Conservation (phyloP, 2,113 vertebrate genomes). For the Marcusenius ussheri region DNA sequence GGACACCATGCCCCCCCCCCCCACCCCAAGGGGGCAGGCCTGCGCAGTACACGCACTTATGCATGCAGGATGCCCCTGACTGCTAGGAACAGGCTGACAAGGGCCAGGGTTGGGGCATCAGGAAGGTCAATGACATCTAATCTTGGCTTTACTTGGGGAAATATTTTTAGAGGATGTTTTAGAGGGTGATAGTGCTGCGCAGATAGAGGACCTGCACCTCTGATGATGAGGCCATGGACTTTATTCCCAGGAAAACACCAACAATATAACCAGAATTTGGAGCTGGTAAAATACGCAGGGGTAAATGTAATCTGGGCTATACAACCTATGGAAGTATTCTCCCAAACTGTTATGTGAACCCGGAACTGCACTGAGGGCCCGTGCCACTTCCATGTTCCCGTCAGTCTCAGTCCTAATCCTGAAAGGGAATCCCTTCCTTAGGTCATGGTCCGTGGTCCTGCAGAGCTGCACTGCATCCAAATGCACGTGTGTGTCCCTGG, state of each 20-base stretch:
- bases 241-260: neutral
- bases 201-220: neutral
- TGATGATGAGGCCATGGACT: neutral
- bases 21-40: neutral
- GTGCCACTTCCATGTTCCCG: conserved; percentile 39
- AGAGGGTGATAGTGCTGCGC: neutral
- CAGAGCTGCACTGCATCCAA: neutral
- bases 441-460: conserved; percentile 32
- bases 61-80: conserved; percentile 45
- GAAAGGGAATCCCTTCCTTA: conserved; percentile 39
- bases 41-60: conserved; percentile 20
- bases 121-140: neutral
- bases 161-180: neutral
- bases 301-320: neutral
- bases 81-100: conserved; percentile 46
- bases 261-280: neutral
- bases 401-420: conserved; percentile 48
- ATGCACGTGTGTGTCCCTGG: neutral
- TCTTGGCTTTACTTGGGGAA: neutral
- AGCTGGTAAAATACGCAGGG: neutral
- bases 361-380: neutral
- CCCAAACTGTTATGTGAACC: neutral
- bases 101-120: neutral
- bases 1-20: neutral
- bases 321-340: neutral